phyloP scores from a whole-genome alignment of 1,140 invertebrate genomes.

The Bombus superbus region DNA sequence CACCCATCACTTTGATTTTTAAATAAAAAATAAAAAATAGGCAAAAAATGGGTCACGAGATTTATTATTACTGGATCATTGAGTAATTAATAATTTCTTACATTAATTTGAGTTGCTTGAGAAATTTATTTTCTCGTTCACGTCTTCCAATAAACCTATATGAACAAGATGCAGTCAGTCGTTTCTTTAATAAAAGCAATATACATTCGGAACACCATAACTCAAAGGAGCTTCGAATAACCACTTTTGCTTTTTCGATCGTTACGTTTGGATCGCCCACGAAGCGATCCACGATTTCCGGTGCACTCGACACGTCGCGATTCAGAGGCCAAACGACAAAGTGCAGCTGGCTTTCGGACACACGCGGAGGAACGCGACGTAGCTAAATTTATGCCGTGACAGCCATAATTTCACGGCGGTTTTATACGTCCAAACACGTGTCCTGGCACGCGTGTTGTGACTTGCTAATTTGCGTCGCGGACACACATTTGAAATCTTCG shows the following conservation, averaged over 20 bases:
- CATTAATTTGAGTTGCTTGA: not conserved
- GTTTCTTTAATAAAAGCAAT: not conserved
- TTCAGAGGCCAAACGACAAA: slow-evolving; percentile 2
- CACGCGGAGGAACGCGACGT: not conserved
- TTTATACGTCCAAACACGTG: slow-evolving; percentile 22
- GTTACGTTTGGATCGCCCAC: slow-evolving; percentile 5
- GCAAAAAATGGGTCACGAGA: not conserved
- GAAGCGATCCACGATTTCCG: slow-evolving; percentile 41
- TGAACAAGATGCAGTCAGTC: too few relatives aligned
- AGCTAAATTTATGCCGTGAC: slow-evolving; percentile 48
- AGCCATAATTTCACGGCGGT: slow-evolving; percentile 38
- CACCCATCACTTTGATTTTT: too few relatives aligned
- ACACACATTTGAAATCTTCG: not conserved
- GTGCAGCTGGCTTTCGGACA: slow-evolving; percentile 30
- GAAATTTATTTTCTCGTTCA: not conserved
- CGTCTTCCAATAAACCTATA: not conserved
- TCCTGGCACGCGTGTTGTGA: slow-evolving; percentile 30
- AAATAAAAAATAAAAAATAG: too few relatives aligned
- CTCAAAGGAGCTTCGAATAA: not conserved
- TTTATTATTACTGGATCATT: not conserved
- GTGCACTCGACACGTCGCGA: slow-evolving; percentile 33
- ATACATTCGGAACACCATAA: not conserved
- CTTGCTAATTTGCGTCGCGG: slow-evolving; percentile 30
- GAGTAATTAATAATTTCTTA: too few relatives aligned
- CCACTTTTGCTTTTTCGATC: not conserved